phyloP scores from a whole-genome alignment of 2,888 invertebrate genomes.

The Xylota sylvarum region DNA sequence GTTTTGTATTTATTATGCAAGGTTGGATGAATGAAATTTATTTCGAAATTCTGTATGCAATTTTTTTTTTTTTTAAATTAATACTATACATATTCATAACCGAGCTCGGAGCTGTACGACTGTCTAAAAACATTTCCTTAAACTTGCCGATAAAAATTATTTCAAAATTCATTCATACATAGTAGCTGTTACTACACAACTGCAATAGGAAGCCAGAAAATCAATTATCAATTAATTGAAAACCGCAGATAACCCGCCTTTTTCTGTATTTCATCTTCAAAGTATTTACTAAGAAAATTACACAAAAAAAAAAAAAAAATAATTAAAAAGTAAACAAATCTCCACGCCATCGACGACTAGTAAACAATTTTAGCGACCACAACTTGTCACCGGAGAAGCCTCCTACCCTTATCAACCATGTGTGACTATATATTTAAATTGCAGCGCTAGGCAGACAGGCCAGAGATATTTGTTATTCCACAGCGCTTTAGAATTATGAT shows the following conservation, averaged over 20 bases:
- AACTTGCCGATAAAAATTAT: no score
- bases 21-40: no score
- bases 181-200: no score
- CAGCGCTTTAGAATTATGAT: neutral
- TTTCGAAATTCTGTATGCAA: no score
- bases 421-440: constrained; percentile 22
- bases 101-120: no score
- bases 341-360: neutral
- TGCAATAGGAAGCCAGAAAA: constrained; percentile 30
- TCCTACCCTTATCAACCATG: constrained; percentile 14
- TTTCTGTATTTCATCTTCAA: neutral
- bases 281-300: constrained; percentile 13
- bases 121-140: no score
- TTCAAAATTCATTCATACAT: no score
- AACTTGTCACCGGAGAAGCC: constrained; percentile 25
- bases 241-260: constrained; percentile 34
- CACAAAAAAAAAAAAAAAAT: constrained; percentile 25
- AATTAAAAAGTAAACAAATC: constrained; percentile 65
- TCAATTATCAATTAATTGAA: constrained; percentile 53
- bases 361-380: constrained; percentile 49
- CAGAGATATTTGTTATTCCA: neutral
- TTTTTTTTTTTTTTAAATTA: no score
- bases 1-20: no score
- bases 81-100: no score
- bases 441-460: neutral